Evolutionary conservation across 2,113 vertebrate species (phyloP), one percentile per base, ranked within the genome.

Genomic region (Pelmatolapia mariae): DNA sequence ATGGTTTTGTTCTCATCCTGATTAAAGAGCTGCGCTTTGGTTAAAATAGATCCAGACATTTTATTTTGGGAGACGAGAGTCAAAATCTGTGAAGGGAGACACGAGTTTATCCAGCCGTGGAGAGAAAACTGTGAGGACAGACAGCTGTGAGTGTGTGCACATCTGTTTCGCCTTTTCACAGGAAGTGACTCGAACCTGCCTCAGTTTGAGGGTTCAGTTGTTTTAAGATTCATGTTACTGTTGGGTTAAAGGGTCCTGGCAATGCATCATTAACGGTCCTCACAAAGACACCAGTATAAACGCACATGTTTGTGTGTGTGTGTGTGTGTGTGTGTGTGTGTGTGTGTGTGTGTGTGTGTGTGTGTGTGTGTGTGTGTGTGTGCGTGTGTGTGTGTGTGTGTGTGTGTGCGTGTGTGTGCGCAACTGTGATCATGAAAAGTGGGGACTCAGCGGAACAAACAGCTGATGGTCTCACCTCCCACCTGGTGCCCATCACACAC

Each of bases 11-110:
- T 84, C 80, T 87, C 54, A 4, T 16, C 7, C 84, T 90, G 89
- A 92, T 92, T 89, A 87, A 88, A 90, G 87, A 88, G 85, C 22
- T 4, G 31, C 10, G 24, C 56, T 86, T 88, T 4, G 36, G 81
- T 89, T 89, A 89, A 92, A 93, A 93, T 91, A 90, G 89, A 92
- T 90, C 57, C 86, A 88, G 85, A 68, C 10, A 3, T 33, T 85
- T 54, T 90, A 91, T 91, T 91, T 92, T 89, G 68, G 89, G 87
- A 92, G 43, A 31, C 18, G 47, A 54, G 38, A 33, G 33, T 40
- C 16, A 26, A 36, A 73, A 10, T 16, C 15, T 16, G 40, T 47
- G 71, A 89, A 80, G 53, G 79, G 54, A 90, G 59, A 85, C 84
- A 87, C 68, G 7, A 59, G 57, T 63, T 87, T 22, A 29, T 57